Percentiles rank a stretch among this genome's conserved stretches.
These are phyloP conservation scores for Clostera curtula DNA, from an alignment of 2,888 invertebrate species.

Conservation along the genomic window DNA sequence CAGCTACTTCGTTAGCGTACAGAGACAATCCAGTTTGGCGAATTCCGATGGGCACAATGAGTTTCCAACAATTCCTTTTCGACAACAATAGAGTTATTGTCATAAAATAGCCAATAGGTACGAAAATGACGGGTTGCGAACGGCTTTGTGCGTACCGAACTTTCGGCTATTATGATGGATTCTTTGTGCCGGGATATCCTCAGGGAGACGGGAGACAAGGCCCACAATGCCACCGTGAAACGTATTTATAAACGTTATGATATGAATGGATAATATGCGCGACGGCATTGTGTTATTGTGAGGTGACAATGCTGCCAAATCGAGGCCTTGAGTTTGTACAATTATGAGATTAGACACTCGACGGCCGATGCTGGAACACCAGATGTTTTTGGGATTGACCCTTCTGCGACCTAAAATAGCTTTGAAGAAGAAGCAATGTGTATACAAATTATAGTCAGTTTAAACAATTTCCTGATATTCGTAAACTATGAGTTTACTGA, in stretches of 20 bases:
- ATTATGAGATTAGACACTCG: conserved; percentile 53
- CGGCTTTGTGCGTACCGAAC: conserved; percentile 53
- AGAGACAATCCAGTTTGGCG: conserved; percentile 70
- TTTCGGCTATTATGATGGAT: conserved; percentile 59
- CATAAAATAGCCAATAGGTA: conserved; percentile 73
- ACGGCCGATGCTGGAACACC: conserved; percentile 31
- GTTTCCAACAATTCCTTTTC: conserved; percentile 42
- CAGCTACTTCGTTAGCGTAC: conserved; percentile 49
- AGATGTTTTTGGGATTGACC: conserved; percentile 36
- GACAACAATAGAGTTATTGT: conserved; percentile 64
- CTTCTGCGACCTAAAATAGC: conserved; percentile 25
- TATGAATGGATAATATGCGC: conserved; percentile 70
- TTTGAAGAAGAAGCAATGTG: conserved; percentile 10
- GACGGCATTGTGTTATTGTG: conserved; percentile 47
- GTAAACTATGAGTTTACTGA: too few species aligned
- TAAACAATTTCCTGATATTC: too few species aligned
- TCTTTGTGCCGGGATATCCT: conserved; percentile 65
- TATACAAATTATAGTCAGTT: too few species aligned
- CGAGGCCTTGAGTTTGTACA: conserved; percentile 57
- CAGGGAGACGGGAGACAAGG: conserved; percentile 58
- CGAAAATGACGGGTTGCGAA: conserved; percentile 71
- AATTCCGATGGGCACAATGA: conserved; percentile 58
- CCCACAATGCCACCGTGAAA: conserved; percentile 63
- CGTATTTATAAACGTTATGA: conserved; percentile 70
- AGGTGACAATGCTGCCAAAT: conserved; percentile 34